These are phyloP conservation scores for Alaudala cheleensis DNA, from an alignment of 2,113 vertebrate genomes.

Conservation along the genomic window DNA sequence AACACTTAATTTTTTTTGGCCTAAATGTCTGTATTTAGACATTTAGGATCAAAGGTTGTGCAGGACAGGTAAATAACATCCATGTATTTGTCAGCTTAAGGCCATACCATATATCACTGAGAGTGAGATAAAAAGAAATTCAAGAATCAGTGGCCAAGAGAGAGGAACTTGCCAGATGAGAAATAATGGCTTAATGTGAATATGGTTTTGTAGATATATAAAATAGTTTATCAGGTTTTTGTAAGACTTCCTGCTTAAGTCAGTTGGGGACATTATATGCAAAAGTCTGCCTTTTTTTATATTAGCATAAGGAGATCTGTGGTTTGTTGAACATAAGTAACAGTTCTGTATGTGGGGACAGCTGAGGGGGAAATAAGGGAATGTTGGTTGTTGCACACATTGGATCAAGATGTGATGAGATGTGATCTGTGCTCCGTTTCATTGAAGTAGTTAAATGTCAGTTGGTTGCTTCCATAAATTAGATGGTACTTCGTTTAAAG, in stretches of 20 bases:
- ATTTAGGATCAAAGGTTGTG: background rate
- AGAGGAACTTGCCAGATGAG: background rate
- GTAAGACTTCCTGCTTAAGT: background rate
- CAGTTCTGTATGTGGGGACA: background rate
- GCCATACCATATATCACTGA: background rate
- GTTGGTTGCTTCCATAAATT: conserved; percentile 53
- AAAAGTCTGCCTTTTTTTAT: background rate
- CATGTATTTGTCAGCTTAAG: background rate
- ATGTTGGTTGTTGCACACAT: conserved; percentile 24
- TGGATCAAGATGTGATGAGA: conserved; percentile 65
- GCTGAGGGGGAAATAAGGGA: background rate
- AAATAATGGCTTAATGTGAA: background rate
- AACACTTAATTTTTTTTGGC: background rate
- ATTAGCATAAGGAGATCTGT: background rate
- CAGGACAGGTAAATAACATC: background rate
- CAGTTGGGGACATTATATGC: background rate
- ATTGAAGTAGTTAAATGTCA: conserved; percentile 55
- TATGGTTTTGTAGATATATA: background rate
- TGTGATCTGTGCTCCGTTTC: conserved; percentile 45
- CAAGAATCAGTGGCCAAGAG: background rate
- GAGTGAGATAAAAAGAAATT: background rate
- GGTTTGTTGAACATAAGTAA: background rate
- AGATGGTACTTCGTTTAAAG: conserved; percentile 10
- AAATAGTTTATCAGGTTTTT: background rate
- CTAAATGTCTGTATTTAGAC: background rate